These are phyloP conservation scores for Aotus griseimembra DNA, from an alignment of 2,797 vertebrate species.

Conservation along the genomic window DNA sequence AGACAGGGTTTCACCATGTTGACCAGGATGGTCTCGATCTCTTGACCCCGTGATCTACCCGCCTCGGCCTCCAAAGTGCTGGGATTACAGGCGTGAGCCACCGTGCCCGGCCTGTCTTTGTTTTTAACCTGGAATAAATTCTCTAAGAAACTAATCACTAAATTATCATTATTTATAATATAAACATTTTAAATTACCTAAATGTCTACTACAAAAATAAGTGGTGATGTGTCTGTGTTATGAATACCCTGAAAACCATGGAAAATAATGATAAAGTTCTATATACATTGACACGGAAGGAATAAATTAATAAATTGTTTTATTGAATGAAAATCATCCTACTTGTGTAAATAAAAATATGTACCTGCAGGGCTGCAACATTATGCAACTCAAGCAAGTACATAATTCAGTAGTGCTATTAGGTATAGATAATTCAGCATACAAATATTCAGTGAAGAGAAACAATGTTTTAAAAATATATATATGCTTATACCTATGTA, in stretches of 20 bases:
- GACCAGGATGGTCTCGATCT: too few relatives aligned
- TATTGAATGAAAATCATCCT: background rate
- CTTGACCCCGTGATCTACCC: too few relatives aligned
- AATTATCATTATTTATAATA: background rate
- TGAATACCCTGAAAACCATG: background rate
- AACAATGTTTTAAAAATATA: background rate
- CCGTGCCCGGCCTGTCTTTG: background rate
- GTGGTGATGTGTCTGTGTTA: background rate
- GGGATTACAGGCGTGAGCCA: too few relatives aligned
- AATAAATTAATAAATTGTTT: background rate
- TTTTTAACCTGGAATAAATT: background rate
- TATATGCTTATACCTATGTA: background rate
- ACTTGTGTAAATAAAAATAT: background rate
- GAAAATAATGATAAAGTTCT: background rate
- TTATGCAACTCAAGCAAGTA: background rate
- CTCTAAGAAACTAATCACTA: background rate
- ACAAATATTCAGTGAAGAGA: background rate
- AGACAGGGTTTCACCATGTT: too few relatives aligned
- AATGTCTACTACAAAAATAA: background rate
- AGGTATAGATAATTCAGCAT: background rate
- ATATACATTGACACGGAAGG: background rate
- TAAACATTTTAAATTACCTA: background rate
- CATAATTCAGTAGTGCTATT: background rate
- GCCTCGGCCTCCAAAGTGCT: too few relatives aligned
- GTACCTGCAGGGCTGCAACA: background rate